Base-by-base conservation (phyloP, 2,888 invertebrate genomes). In the Mythimna loreyi region DNA sequence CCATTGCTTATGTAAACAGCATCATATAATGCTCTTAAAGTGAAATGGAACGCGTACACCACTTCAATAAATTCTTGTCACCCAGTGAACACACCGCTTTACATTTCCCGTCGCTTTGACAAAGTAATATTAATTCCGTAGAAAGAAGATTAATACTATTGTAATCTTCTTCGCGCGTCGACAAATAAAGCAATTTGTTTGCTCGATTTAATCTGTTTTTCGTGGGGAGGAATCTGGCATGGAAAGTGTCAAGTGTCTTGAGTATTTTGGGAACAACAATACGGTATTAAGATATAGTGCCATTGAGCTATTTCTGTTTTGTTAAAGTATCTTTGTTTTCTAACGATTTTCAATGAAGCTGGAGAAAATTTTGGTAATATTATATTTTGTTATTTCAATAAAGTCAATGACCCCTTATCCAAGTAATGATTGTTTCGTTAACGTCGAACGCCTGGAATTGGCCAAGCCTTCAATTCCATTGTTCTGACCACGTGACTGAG, bases 171-270 rank as follows among this genome's bases (percentile, higher is more conserved):
- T 64, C 66, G 36, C 64, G 67, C 60, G 62, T 62, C 60, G 49
- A 53, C 68, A 80, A 72, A 80, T 80, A 82, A 67, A 69, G 68
- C 67, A 69, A 80, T 72, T 80, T 67, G 49, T 80, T 62, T 49
- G 60, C 58, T 75, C 49, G 58, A 30, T 59, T 79, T 75, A 67
- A 79, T 79, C 60, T 79, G 58, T 58, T 62, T 67, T 62, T 75
- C 49, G 67, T 50, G 45, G n/a, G 7, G 28, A 79, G 47, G 25
- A 72, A 40, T 72, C 28, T 59, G 28, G 21, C 16, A 36, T 36
- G 36, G 28, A 58, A 40, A 53, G 21, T 23, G 33, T 77, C 61
- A 45, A 72, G 49, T 49, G 49, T 47, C 47, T 25, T 13, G 28
- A 28, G 43, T 40, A 25, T 47, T 58, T 47, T 59, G 36, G 19